phyloP scores from a whole-genome alignment of 2,797 vertebrate genomes.

The Antennarius maculatus region DNA sequence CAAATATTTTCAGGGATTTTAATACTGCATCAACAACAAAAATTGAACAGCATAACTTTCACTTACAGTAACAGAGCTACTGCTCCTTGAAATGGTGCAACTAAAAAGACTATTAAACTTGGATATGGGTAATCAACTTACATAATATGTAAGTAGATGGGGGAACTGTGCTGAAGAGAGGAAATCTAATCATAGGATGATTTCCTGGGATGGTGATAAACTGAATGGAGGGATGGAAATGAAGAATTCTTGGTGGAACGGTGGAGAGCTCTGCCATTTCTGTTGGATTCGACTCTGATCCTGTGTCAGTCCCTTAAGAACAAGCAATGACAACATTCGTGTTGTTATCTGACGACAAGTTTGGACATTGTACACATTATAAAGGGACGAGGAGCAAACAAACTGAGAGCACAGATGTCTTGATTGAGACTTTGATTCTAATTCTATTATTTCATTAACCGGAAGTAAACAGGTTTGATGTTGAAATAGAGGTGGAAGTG shows the following conservation, averaged over 20 bases:
- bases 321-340: neutral
- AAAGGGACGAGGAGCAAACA: neutral
- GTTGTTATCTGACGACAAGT: neutral
- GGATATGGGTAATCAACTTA: slow-evolving; percentile 32
- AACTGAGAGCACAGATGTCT: neutral
- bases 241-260: slow-evolving; percentile 41
- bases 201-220: slow-evolving; percentile 58
- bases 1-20: neutral
- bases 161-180: slow-evolving; percentile 29
- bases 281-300: neutral
- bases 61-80: neutral
- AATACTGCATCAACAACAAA: neutral
- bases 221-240: slow-evolving; percentile 48
- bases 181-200: slow-evolving; percentile 51
- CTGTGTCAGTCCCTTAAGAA: slow-evolving; percentile 30
- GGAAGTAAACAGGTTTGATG: too few relatives aligned
- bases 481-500: too few relatives aligned
- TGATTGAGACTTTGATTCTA: neutral
- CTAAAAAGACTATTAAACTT: neutral
- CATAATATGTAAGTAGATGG: slow-evolving; percentile 61
- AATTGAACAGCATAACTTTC: neutral
- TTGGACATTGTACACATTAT: neutral
- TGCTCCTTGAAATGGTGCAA: neutral
- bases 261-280: neutral
- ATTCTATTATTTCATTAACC: too few relatives aligned